Evolutionary conservation across 2,888 invertebrate species (phyloP), one percentile per base, ranked within the genome.

Genomic region (Andrena fulva): DNA sequence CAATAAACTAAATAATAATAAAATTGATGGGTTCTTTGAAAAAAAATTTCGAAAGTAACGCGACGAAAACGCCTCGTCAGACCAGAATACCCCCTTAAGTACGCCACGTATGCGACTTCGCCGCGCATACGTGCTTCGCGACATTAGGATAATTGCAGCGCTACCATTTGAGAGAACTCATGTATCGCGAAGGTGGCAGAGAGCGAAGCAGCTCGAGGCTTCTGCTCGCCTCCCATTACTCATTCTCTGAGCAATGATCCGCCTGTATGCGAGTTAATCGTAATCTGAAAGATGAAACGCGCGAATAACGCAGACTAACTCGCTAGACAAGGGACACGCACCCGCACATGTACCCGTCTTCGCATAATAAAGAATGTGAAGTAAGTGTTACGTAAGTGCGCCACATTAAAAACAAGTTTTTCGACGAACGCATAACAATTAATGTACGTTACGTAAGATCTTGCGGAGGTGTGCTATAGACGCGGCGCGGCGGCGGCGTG

Each of bases 361-460:
- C 63, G 52, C n/a, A 12, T 29, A 35, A 20, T 27, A 12, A 12
- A 50, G 8, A 3, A 52, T 16, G 35, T 24, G 27, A 12, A 29
- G 29, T 0, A 24, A 35, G 7, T 2, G 72, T 76, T 71, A 56
- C n/a, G 31, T n/a, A 27, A 20, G 35, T 10, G 20, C 16, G 20
- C 12, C 7, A 2, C 7, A 24, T 16, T 31, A 42, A 10, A 48
- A 71, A 7, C 4, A 24, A 62, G 6, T 0, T 31, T 54, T 42
- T 42, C 31, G 12, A 3, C 0, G 16, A 48, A 29, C 42, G 42
- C 7, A 42, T 42, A 35, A 20, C 42, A 70, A 60, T 70, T 60
- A 70, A 59, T 42, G 70, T 7, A 16, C 63, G 63, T 63, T 63
- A 63, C 24, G 63, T 42, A 63, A 63, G 24, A 24, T 63, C 63